These are phyloP conservation scores for Hypercompe scribonia DNA, from an alignment of 2,888 invertebrate genomes.

Conservation along the genomic window DNA sequence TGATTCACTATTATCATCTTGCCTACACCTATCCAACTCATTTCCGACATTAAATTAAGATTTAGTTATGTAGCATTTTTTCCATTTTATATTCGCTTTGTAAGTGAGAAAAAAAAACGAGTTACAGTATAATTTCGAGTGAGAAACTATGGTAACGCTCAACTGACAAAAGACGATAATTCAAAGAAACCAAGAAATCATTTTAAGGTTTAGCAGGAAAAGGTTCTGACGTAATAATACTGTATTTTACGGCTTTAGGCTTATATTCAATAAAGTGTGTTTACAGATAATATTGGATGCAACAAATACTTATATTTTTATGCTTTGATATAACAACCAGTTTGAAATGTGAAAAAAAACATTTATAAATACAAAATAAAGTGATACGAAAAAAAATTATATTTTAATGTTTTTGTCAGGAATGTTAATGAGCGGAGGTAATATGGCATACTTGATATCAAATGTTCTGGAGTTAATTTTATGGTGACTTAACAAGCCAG, in stretches of 20 bases:
- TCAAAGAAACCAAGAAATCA: constrained; percentile 64
- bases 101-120: not conserved
- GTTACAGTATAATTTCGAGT: not conserved
- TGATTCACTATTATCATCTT: not conserved
- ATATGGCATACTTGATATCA: no score
- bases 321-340: constrained; percentile 10
- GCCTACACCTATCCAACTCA: not conserved
- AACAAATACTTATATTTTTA: constrained; percentile 31
- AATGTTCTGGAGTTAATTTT: no score
- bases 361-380: not conserved
- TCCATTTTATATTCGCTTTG: no score
- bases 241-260: constrained; percentile 40
- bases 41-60: not conserved
- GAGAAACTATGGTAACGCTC: constrained; percentile 28
- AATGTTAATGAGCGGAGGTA: no score
- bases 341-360: not conserved
- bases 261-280: constrained; percentile 33
- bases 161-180: constrained; percentile 59
- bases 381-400: no score
- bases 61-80: not conserved
- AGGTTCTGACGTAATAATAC: constrained; percentile 54
- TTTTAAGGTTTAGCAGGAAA: constrained; percentile 61
- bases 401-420: no score
- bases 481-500: no score
- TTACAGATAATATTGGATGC: constrained; percentile 24